Conservation (phyloP, 2,113 vertebrate species). For the Acanthisitta chloris region DNA sequence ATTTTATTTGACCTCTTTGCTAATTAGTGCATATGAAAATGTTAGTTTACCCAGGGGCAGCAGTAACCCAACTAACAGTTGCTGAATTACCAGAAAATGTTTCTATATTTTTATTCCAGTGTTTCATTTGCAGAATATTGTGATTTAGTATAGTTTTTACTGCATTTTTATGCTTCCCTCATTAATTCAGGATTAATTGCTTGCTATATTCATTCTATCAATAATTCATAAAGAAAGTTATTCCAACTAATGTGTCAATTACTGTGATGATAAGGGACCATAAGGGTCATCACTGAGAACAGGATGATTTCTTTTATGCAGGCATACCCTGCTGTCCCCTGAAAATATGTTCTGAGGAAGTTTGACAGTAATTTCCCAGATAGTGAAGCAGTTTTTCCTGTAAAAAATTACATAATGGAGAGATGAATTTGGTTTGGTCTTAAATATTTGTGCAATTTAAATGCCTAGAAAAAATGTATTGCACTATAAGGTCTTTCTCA, state of each 20-base stretch:
- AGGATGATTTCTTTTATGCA: not conserved
- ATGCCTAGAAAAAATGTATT: not conserved
- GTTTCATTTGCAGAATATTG: not conserved
- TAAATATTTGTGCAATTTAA: not conserved
- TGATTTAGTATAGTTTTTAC: not conserved
- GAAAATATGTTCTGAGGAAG: not conserved
- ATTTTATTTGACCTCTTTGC: conserved; percentile 62
- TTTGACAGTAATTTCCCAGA: not conserved
- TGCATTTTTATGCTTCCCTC: not conserved
- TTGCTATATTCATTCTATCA: not conserved
- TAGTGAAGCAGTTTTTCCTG: not conserved
- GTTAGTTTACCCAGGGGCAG: conserved; percentile 54
- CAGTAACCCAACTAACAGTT: conserved; percentile 18
- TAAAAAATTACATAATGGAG: not conserved
- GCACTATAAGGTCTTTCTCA: not conserved
- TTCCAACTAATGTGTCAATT: not conserved
- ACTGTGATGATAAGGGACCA: not conserved
- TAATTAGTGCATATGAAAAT: conserved; percentile 68
- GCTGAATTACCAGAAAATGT: conserved; percentile 20
- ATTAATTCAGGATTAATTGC: not conserved
- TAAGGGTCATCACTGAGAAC: not conserved
- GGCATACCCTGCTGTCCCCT: not conserved
- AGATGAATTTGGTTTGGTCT: not conserved
- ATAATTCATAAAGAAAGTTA: not conserved
- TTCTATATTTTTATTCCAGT: not conserved